Conservation (phyloP, 2,113 vertebrate genomes). For the Hystrix cristata region DNA sequence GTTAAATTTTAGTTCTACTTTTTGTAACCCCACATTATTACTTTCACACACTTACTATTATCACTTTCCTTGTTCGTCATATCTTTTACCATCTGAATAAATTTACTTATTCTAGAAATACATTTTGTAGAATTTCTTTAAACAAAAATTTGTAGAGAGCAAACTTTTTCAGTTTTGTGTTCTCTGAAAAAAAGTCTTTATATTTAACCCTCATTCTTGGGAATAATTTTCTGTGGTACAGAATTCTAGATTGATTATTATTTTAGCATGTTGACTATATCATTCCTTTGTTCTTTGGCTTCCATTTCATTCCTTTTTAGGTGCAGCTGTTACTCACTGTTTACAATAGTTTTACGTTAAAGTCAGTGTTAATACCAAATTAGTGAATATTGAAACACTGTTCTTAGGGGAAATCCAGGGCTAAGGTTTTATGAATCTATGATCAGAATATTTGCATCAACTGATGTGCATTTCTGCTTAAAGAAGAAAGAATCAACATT, state of each 20-base stretch:
- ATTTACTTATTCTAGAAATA: constrained; percentile 7
- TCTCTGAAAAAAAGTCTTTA: constrained; percentile 12
- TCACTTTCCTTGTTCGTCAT: background rate
- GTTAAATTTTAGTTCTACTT: background rate
- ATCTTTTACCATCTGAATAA: background rate
- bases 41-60: background rate
- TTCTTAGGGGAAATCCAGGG: background rate
- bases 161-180: background rate
- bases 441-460: background rate
- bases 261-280: background rate
- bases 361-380: background rate
- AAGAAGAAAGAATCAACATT: background rate
- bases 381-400: background rate
- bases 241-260: background rate
- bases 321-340: background rate
- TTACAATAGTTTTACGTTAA: background rate
- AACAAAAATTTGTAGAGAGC: background rate
- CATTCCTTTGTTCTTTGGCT: background rate
- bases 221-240: background rate
- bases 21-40: background rate
- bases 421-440: background rate
- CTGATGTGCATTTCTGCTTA: background rate
- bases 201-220: background rate
- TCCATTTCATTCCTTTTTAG: background rate
- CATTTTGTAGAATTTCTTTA: constrained; percentile 15